Evolutionary conservation across 1,140 invertebrate species (phyloP).

Genomic region (Eupristina koningsbergeri): DNA sequence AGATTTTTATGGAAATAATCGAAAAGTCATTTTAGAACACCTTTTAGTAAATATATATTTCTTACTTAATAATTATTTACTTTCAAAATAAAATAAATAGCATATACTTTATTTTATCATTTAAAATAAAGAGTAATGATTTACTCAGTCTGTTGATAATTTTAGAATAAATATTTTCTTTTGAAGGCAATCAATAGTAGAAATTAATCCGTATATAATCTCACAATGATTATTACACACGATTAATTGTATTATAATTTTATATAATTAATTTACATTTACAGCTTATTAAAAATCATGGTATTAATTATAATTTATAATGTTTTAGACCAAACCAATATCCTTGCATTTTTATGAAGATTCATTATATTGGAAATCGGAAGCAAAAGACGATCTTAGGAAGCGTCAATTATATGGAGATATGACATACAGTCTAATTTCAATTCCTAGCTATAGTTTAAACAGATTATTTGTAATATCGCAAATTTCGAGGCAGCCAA

Average conservation of each 20-base stretch:
- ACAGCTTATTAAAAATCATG: background rate
- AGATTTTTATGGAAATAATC: conserved; percentile 82
- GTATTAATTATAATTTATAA: background rate
- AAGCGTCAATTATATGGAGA: conserved; percentile 36
- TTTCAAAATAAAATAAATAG: too few species aligned
- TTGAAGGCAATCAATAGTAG: too few species aligned
- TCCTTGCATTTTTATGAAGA: conserved; percentile 44
- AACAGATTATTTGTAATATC: conserved; percentile 39
- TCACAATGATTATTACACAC: too few species aligned
- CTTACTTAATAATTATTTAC: background rate
- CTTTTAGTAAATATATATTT: conserved; percentile 16
- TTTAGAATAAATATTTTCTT: too few species aligned
- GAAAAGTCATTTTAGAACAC: conserved; percentile 63
- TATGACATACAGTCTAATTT: conserved; percentile 7
- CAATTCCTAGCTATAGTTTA: conserved; percentile 14
- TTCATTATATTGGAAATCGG: conserved; percentile 41
- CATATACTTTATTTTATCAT: too few species aligned
- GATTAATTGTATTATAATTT: too few species aligned
- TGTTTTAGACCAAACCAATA: conserved; percentile 30
- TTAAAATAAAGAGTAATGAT: too few species aligned
- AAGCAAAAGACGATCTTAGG: conserved; percentile 28
- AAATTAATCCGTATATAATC: too few species aligned
- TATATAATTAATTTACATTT: too few species aligned
- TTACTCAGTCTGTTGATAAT: too few species aligned
- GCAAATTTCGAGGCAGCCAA: conserved; percentile 45